phyloP scores from a whole-genome alignment of 35 echinoderm and acorn worm species.

The Chiridota heheva region DNA sequence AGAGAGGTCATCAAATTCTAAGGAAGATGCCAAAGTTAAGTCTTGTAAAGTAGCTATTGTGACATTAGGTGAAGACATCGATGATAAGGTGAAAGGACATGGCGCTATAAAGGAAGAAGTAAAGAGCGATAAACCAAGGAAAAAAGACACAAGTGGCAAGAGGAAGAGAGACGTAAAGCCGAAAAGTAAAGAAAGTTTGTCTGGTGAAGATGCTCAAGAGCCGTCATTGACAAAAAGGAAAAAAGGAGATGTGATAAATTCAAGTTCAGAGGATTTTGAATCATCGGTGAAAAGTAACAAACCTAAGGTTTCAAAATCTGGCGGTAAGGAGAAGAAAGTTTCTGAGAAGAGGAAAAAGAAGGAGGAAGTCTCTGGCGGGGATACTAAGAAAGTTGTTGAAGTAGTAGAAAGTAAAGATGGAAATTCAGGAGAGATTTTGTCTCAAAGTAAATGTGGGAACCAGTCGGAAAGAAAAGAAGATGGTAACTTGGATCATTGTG shows the following conservation, averaged over 20 bases:
- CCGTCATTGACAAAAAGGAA: no score
- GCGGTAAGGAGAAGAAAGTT: not conserved
- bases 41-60: no score
- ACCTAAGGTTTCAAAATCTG: constrained; percentile 12
- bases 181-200: no score
- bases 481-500: not conserved
- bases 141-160: constrained; percentile 14
- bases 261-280: constrained; percentile 33
- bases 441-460: not conserved
- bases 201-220: no score
- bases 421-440: not conserved
- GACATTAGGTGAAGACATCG: no score
- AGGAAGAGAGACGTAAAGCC: constrained; percentile 3
- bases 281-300: not conserved
- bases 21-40: not conserved
- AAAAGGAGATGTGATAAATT: no score
- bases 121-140: not conserved
- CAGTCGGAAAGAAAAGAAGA: not conserved
- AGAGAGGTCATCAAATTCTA: not conserved
- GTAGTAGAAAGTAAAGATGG: not conserved
- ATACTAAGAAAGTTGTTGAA: not conserved
- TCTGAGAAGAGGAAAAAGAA: not conserved
- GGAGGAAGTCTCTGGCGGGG: not conserved
- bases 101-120: no score
- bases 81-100: no score